phyloP scores from a whole-genome alignment of 2,888 invertebrate species.

The Ectemnius cavifrons region DNA sequence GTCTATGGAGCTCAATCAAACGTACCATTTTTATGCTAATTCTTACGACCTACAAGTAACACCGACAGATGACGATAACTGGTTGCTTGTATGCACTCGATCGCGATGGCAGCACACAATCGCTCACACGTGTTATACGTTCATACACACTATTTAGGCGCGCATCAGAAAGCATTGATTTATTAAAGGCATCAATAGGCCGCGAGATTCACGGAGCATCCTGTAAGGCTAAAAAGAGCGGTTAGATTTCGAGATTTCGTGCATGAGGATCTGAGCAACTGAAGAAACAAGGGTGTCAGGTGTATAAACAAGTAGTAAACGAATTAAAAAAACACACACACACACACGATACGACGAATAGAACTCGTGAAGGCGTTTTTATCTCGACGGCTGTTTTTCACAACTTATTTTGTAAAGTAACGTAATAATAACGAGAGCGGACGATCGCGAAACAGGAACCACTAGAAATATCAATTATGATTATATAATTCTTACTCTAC shows the following conservation, averaged over 20 bases:
- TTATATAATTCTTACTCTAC: constrained; percentile 64
- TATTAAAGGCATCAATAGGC: too few species aligned
- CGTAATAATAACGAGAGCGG: constrained; percentile 36
- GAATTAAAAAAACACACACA: constrained; percentile 18
- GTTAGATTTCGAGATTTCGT: too few species aligned
- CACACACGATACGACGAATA: not conserved
- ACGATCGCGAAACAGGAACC: constrained; percentile 52
- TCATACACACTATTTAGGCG: not conserved
- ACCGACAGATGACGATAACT: too few species aligned
- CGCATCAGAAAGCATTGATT: not conserved
- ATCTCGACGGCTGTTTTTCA: constrained; percentile 66
- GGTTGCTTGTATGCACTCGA: too few species aligned
- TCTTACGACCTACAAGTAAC: constrained; percentile 36
- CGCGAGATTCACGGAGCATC: too few species aligned
- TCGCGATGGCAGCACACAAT: too few species aligned
- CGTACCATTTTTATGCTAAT: constrained; percentile 52
- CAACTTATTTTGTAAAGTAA: constrained; percentile 66
- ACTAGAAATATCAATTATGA: constrained; percentile 67
- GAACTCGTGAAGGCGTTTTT: constrained; percentile 27
- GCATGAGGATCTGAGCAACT: too few species aligned
- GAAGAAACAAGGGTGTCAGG: too few species aligned
- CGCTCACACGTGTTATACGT: too few species aligned
- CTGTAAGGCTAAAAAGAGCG: too few species aligned
- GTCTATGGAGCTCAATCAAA: constrained; percentile 62
- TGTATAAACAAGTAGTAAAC: not conserved